Evolutionary conservation across 2,888 invertebrate species (phyloP), one percentile per base, ranked within the genome.

Genomic region (Rhopalosiphum nymphaeae): DNA sequence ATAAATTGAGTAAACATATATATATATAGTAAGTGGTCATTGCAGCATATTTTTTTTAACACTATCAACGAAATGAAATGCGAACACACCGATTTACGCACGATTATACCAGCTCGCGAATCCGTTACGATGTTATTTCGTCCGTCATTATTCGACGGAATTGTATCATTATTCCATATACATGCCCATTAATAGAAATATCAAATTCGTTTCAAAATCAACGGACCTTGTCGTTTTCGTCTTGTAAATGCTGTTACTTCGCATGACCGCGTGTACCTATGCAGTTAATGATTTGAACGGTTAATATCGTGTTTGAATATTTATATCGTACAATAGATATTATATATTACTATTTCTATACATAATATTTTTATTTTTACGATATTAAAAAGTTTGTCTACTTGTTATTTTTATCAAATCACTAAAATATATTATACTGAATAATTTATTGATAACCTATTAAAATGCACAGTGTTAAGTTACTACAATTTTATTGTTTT

Each of bases 171-270:
- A 44, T 46, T 29, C 26, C 42, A 16, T 57, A 42, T 89, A 57
- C 57, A 16, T n/a, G 49, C 13, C 57, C 46, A 86, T 29, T 86
- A 46, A 86, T 86, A 29, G 44, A 26, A 85, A 36, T 85, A 29
- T 91, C 56, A 46, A 84, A 53, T 84, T 84, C 26, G 29, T 92
- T 92, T 92, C 46, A 86, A 56, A 92, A 49, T 36, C 86, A 92
- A 49, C 86, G 44, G 86, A 91, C 91, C 91, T 91, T 86, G 42
- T 91, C 85, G 44, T 57, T 85, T 57, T 91, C 44, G 53, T 91
- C 42, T 84, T 29, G 42, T 36, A 42, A 42, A 42, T 78, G 49
- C 10, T 49, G n/a, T 67, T 90, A 67, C 36, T 78, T 36, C 13
- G 36, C 78, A 21, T 78, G 78, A 78, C 78, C 36, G 21, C 44